These are phyloP conservation scores for Phlogophora meticulosa DNA, from an alignment of 2,888 invertebrate genomes.

Conservation along the genomic window DNA sequence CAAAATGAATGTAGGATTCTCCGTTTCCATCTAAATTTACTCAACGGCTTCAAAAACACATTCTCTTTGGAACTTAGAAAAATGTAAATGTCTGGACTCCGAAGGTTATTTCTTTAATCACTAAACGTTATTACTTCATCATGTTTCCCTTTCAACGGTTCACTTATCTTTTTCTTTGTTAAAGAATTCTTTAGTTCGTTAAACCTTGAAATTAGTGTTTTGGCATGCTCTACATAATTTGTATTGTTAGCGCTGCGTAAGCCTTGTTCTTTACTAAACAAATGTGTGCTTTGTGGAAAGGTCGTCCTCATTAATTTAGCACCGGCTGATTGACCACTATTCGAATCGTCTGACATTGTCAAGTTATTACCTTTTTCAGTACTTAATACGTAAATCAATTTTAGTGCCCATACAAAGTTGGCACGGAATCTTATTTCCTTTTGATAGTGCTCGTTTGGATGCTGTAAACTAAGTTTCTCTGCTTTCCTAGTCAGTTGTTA, in stretches of 20 bases:
- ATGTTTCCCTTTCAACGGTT: conserved; percentile 44
- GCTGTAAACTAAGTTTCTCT: conserved; percentile 4
- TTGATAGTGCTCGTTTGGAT: conserved; percentile 21
- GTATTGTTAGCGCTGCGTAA: conserved; percentile 53
- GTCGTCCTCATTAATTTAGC: conserved; percentile 37
- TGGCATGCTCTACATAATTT: conserved; percentile 64
- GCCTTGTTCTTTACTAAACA: conserved; percentile 56
- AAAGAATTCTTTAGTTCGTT: conserved; percentile 34
- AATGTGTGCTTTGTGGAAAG: conserved; percentile 50
- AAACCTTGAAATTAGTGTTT: conserved; percentile 61
- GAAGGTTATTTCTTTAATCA: conserved; percentile 33
- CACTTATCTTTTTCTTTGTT: conserved; percentile 45
- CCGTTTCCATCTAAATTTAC: neutral
- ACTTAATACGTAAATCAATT: conserved; percentile 23
- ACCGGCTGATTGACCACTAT: conserved; percentile 5
- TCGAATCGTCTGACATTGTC: conserved; percentile 18
- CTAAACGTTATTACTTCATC: conserved; percentile 41
- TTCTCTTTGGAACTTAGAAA: neutral
- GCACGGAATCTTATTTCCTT: conserved; percentile 27
- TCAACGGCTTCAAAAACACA: conserved; percentile 7
- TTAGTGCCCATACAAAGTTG: conserved; percentile 41
- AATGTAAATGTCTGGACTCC: neutral
- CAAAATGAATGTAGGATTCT: neutral
- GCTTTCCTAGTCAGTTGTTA: conserved; percentile 11
- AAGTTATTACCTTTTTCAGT: conserved; percentile 28